Evolutionary conservation across 2,888 invertebrate genomes (phyloP), one percentile per base, ranked within the genome.

Genomic region (Drosophila demipolita): DNA sequence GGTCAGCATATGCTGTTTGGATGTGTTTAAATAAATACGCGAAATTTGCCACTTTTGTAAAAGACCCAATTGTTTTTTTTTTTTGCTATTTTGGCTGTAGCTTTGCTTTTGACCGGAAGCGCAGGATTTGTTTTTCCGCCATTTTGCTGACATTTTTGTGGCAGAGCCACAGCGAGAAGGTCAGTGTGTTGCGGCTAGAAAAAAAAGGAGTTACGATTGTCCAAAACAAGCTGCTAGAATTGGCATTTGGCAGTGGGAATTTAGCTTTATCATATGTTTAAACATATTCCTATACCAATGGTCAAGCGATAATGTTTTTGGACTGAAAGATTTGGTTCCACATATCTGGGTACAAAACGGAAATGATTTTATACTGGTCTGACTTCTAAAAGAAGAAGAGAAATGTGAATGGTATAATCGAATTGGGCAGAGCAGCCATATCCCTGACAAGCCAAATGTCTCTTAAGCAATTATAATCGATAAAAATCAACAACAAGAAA

Each of bases 71-170:
- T 73, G 61, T 69, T 50, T 48, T 36, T 45, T 20, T 57, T 55
- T 70, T 69, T 63, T 29, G 29, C 29, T 29, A 29, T 29, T 54
- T 64, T 49, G 50, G 48, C 48, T 59, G 26, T 49, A 26, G 50
- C 62, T 79, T 73, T 61, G 70, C 61, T 65, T 80, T 82, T 59
- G 61, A 86, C 89, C 92, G 92, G 92, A 92, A 91, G 85, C 82
- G 73, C 88, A 82, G 91, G 91, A 92, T 92, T 92, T 92, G 92
- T 92, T 92, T 92, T 91, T 91, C 87, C 90, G 90, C 85, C 84
- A 87, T 84, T 81, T 73, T 76, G 79, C 67, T 83, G 84, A 84
- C 84, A 84, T 80, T 80, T 80, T 82, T 87, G 76, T 76, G 79
- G 66, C 67, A 87, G 83, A 80, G 65, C 69, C 80, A 78, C 49